Evolutionary conservation across 2,113 vertebrate genomes (phyloP).

Genomic region (Antigone vipio): DNA sequence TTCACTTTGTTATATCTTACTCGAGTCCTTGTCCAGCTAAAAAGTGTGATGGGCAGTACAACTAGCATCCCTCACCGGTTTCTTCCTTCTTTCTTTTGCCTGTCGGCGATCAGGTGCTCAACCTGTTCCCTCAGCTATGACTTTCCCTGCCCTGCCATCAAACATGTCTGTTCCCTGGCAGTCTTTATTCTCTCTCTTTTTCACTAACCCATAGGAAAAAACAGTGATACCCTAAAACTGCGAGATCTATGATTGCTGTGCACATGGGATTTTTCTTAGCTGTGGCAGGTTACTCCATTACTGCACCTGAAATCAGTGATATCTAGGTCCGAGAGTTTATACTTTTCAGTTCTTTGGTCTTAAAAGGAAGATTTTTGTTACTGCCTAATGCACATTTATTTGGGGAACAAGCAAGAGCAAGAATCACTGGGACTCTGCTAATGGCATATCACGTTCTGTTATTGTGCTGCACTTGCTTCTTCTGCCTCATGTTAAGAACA

Average conservation of each 20-base stretch:
- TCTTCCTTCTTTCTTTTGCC: not conserved
- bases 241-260: not conserved
- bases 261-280: not conserved
- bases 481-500: not conserved
- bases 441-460: conserved; percentile 42
- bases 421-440: conserved; percentile 5
- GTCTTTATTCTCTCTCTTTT: not conserved
- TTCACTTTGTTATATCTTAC: not conserved
- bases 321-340: not conserved
- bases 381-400: not conserved
- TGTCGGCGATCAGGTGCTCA: not conserved
- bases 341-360: not conserved
- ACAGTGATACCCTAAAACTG: not conserved
- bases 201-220: not conserved
- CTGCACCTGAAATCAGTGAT: not conserved
- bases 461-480: conserved; percentile 21
- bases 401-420: not conserved
- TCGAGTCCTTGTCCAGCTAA: not conserved
- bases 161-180: not conserved
- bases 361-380: conserved; percentile 1
- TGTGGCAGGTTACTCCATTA: not conserved
- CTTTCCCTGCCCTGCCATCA: not conserved
- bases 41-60: not conserved
- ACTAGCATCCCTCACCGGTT: not conserved
- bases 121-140: not conserved